phyloP scores from a whole-genome alignment of 2,113 vertebrate genomes.

The Rhinogobius similis region DNA sequence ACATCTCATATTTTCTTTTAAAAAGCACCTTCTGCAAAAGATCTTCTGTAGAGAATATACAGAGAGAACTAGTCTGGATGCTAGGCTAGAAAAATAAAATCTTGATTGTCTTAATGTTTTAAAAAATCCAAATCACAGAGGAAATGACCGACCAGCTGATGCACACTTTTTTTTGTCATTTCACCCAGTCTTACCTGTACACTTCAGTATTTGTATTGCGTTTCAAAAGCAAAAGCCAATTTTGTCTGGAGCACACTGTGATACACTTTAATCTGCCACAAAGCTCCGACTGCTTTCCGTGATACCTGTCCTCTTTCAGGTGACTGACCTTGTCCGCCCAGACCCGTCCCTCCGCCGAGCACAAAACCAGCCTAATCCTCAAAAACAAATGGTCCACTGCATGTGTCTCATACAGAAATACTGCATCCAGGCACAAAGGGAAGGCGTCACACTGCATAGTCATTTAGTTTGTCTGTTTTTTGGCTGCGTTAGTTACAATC shows the following conservation, averaged over 20 bases:
- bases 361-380: slow-evolving; percentile 32
- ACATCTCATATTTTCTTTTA: too few relatives aligned
- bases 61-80: too few relatives aligned
- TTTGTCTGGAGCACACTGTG: slow-evolving; percentile 33
- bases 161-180: neutral
- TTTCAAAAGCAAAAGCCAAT: slow-evolving; percentile 44
- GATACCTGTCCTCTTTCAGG: slow-evolving; percentile 42
- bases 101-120: too few relatives aligned
- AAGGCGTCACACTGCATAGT: too few relatives aligned
- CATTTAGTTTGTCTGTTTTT: too few relatives aligned
- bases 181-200: neutral
- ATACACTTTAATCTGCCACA: slow-evolving; percentile 35
- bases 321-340: slow-evolving; percentile 44
- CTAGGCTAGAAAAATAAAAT: too few relatives aligned
- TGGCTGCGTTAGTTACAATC: too few relatives aligned
- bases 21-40: too few relatives aligned
- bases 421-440: neutral
- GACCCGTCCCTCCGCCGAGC: slow-evolving; percentile 22
- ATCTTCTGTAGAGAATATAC: too few relatives aligned
- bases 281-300: slow-evolving; percentile 39
- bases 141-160: too few relatives aligned
- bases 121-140: too few relatives aligned
- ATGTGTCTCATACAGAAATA: slow-evolving; percentile 13
- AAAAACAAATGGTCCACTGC: slow-evolving; percentile 7
- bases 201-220: neutral